A percentile compares a stretch with the other conserved stretches of the same genome.
phyloP scores from a whole-genome alignment of 2,113 vertebrate genomes.

The Telmatochromis brichardi region DNA sequence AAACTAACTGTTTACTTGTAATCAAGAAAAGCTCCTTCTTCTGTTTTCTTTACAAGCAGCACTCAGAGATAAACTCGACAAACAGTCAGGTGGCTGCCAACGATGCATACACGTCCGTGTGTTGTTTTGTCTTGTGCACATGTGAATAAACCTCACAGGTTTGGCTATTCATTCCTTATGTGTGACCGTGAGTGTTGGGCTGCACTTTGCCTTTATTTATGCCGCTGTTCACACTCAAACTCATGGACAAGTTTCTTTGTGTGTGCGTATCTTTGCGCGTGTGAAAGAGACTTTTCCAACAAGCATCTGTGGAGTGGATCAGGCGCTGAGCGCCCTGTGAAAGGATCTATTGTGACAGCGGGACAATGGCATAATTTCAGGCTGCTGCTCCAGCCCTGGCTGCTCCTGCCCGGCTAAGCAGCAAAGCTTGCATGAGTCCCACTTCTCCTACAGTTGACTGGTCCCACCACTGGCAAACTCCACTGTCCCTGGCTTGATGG shows the following conservation, averaged over 20 bases:
- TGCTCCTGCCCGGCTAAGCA: conserved; percentile 29
- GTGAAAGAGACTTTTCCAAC: conserved; percentile 43
- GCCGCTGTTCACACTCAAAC: background rate
- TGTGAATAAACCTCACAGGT: background rate
- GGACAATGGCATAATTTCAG: conserved; percentile 65
- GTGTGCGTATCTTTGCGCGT: background rate
- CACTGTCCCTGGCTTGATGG: background rate
- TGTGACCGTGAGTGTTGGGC: background rate
- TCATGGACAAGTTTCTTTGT: background rate
- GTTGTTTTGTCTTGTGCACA: background rate
- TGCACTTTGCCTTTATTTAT: background rate
- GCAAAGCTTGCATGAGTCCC: background rate
- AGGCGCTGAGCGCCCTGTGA: conserved; percentile 37
- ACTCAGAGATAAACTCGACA: background rate
- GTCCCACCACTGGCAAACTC: background rate
- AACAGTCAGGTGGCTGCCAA: conserved; percentile 41
- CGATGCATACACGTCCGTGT: background rate
- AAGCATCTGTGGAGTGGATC: conserved; percentile 61
- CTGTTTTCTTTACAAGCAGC: background rate
- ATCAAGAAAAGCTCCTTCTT: background rate
- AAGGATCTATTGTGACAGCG: conserved; percentile 61
- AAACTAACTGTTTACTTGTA: background rate
- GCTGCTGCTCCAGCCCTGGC: conserved; percentile 14
- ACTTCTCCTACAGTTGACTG: background rate
- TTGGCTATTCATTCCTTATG: background rate